Base-by-base conservation (phyloP, 2,113 vertebrate genomes). In the Amphiprion percula region DNA sequence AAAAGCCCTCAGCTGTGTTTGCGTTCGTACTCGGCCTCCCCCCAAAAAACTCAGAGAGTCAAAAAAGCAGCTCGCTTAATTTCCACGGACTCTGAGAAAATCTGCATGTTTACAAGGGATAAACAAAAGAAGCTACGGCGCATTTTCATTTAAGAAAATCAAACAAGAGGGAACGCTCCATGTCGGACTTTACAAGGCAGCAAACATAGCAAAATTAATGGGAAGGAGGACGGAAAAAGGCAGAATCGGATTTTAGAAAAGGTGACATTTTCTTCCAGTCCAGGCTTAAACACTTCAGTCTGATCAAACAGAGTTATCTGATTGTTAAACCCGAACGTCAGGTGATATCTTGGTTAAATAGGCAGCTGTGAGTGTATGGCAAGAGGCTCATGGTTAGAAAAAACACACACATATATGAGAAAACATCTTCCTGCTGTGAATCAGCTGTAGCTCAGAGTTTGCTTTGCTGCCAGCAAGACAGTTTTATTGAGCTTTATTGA, bases 1-100 rank as follows among this genome's bases (percentile, higher is more conserved):
- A 79, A 67, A 75, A 68, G 66, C 54, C 76, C 82, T 90, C 92
- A 83, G 88, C 81, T 90, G 83, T 85, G 84, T 90, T 91, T 88
- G 82, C 56, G 9, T 49, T 76, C n/a, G 21, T 52, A 66, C 70
- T 83, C 46, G 55, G 58, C 47, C 55, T 15, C 47, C 17, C 46
- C 12, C 4, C 26, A 58, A 44, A 60, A 68, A 30, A 11, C 30
- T 30, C 76, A 0, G 26, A 53, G 55, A 79, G 66, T 79, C 59
- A 74, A 64, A 37, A 82, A 84, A 68, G 71, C 68, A 59, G 60
- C 56, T 53, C 26, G 28, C 54, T 65, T 37, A 2, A 39, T 71
- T 50, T 72, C 74, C 62, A 15, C 21, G 1, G 74, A 68, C 21
- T 49, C 21, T 17, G 49, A 56, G 71, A 77, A 67, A 78, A 83